A percentile compares a stretch with the other conserved stretches of the same genome.
Evolutionary conservation across 2,888 invertebrate genomes (phyloP).

Genomic region (Dryobota labecula): DNA sequence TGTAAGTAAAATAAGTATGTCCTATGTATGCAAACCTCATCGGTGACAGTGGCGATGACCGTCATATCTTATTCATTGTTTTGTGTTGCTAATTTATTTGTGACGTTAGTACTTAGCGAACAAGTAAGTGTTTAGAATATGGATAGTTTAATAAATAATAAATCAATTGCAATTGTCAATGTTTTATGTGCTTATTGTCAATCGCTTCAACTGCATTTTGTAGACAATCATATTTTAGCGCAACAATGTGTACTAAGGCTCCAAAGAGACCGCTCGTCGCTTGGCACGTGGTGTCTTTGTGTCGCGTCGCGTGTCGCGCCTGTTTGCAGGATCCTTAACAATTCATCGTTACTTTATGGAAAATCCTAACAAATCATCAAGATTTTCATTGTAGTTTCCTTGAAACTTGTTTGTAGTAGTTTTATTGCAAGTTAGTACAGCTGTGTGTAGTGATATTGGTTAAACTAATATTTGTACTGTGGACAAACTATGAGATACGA

Average conservation of each 20-base stretch:
- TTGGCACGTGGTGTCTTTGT: no score
- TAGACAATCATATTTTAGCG: no score
- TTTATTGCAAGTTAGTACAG: constrained; percentile 12
- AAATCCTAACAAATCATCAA: constrained; percentile 23
- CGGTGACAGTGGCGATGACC: constrained; percentile 18
- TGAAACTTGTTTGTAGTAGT: constrained; percentile 12
- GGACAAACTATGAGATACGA: constrained; percentile 9
- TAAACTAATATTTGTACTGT: constrained; percentile 35
- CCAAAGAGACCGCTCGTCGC: no score
- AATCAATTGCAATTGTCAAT: no score
- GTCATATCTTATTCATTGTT: constrained; percentile 38
- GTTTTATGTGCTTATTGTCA: no score
- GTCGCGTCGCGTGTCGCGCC: no score
- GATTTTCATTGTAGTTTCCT: constrained; percentile 32
- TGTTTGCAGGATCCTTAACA: no score
- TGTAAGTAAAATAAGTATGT: neutral
- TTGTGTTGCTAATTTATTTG: constrained; percentile 41
- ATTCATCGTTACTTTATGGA: constrained; percentile 13
- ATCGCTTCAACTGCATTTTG: no score
- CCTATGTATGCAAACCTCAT: constrained; percentile 30
- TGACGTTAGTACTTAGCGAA: constrained; percentile 1
- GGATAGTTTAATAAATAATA: no score
- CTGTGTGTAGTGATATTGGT: neutral
- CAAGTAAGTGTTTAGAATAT: constrained; percentile 1
- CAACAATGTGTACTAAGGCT: no score